Conservation (phyloP, 1,140 invertebrate genomes). For the Drosophila setifemur region DNA sequence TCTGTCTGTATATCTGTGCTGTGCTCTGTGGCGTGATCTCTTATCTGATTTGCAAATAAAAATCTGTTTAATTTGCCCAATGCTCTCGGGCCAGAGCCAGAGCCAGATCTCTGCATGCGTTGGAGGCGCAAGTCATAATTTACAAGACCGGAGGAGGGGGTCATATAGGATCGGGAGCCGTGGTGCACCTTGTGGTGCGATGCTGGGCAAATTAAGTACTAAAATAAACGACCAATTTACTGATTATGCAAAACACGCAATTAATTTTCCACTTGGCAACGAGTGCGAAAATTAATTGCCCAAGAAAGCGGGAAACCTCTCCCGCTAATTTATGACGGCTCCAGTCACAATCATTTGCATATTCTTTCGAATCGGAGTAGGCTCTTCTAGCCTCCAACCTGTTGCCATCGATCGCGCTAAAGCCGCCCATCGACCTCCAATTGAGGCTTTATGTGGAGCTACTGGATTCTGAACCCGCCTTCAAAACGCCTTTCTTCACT, state of each 20-base stretch:
- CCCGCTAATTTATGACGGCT: conserved; percentile 13
- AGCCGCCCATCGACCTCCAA: too few species aligned
- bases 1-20: conserved; percentile 19
- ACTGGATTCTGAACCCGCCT: conserved; percentile 29
- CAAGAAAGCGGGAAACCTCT: conserved; percentile 48
- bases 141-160: conserved; percentile 29
- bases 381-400: too few species aligned
- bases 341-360: conserved; percentile 33
- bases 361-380: too few species aligned
- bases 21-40: conserved; percentile 52
- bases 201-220: conserved; percentile 71
- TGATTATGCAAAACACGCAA: conserved; percentile 80
- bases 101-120: conserved; percentile 35
- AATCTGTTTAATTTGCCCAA: conserved; percentile 65
- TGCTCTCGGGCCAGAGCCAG: conserved; percentile 14
- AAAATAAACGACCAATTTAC: conserved; percentile 78
- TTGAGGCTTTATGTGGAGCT: conserved; percentile 10
- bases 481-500: conserved; percentile 7
- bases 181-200: conserved; percentile 33
- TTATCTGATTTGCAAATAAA: conserved; percentile 77
- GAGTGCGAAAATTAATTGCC: conserved; percentile 62
- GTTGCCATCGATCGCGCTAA: too few species aligned
- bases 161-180: not conserved
- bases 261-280: conserved; percentile 64
- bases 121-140: conserved; percentile 58